Evolutionary conservation across 2,888 invertebrate species (phyloP).

Genomic region (Atherix ibis): DNA sequence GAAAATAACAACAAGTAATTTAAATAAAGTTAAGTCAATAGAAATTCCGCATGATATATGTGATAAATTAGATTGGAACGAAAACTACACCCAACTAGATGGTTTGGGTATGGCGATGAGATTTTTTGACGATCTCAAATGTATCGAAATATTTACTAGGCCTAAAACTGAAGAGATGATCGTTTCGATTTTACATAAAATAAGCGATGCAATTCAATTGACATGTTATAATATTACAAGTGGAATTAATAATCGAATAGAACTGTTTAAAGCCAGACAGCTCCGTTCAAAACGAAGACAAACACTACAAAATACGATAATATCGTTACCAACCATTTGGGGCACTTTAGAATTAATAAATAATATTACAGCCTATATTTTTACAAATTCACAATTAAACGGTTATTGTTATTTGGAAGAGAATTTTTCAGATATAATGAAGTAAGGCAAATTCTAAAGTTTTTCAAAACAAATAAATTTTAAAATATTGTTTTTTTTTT

Average conservation of each 20-base stretch:
- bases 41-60: constrained; percentile 5
- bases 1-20: constrained; percentile 2
- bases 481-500: constrained; percentile 6
- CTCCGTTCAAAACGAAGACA: constrained; percentile 19
- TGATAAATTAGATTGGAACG: not conserved
- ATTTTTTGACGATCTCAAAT: constrained; percentile 1
- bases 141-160: constrained; percentile 16
- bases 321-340: constrained; percentile 13
- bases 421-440: constrained; percentile 8
- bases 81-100: not conserved
- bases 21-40: constrained; percentile 1
- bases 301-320: constrained; percentile 17
- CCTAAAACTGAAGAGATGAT: constrained; percentile 20
- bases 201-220: constrained; percentile 13
- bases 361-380: constrained; percentile 7
- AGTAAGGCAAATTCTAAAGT: constrained; percentile 8
- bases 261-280: constrained; percentile 14
- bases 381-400: constrained; percentile 10
- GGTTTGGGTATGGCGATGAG: not conserved
- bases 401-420: not conserved
- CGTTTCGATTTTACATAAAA: constrained; percentile 16
- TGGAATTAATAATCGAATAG: constrained; percentile 15
- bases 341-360: constrained; percentile 10
- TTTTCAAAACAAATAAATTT: not conserved
- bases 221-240: constrained; percentile 16